Base-by-base conservation (phyloP, 2,797 vertebrate genomes). In the Tarsius wallacei region DNA sequence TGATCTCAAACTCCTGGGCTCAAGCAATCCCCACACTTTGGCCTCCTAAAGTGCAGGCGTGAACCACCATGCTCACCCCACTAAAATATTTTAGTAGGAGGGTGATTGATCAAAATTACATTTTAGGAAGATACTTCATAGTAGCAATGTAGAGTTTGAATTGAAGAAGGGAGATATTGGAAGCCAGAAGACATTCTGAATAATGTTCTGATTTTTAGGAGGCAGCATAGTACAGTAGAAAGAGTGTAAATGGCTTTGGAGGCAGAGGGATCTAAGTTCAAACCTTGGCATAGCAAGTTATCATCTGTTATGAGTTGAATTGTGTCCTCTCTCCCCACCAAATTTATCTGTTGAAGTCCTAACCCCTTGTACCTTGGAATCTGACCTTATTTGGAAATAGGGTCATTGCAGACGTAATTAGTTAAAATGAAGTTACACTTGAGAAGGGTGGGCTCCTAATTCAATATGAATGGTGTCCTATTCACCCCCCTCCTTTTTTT, bases 201-300 rank as follows among this genome's bases (percentile, higher is more conserved):
- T 71, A 90, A 76, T 2, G 73, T 87, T 59, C 51, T 74, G 49
- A 59, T 33, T 89, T 73, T 95, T 61, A 76, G 28, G 36, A 73
- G 49, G 66, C 4, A 83, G 55, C 6, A 24, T 12, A 66, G 26
- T 80, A 85, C 1, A 24, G 19, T 51, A 15, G 61, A 95, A 94
- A 87, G 64, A 93, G 64, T 76, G 97, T 55, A 91, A 81, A 87
- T 91, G 77, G 13, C 49, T 90, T 90, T 91, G 59, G 71, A 93
- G 28, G 81, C 49, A 71, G 36, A 93, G 9, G 19, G 74, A 96
- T 21, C 22, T 57, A 76, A 85, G 26, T 90, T 88, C 71, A 95
- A 92, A 90, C 57, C 14, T 68, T 87, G 64, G 55, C 78, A 94
- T 31, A 71, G 59, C 66, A 93, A 90, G 16, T 94, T 73, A 93